Percentiles rank a stretch among this genome's conserved stretches.
These are phyloP conservation scores for Siniperca knerii DNA, from an alignment of 2,113 vertebrate genomes.

Conservation along the genomic window DNA sequence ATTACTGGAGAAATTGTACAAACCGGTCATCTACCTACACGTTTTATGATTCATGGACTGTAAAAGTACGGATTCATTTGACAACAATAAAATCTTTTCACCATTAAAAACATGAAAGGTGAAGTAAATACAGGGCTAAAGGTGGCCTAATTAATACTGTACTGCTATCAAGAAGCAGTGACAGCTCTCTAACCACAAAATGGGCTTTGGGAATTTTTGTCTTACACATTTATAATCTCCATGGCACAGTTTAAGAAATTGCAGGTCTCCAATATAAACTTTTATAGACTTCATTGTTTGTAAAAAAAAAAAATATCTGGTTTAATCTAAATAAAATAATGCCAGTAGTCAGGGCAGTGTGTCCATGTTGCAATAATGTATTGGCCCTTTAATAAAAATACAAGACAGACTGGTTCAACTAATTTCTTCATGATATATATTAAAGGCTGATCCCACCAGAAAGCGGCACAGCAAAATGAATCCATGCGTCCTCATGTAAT, in stretches of 20 bases:
- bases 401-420: background rate
- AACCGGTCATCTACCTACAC: background rate
- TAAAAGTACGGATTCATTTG: slow-evolving; percentile 11
- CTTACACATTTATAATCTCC: background rate
- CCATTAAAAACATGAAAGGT: slow-evolving; percentile 26
- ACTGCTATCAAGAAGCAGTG: slow-evolving; percentile 19
- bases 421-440: background rate
- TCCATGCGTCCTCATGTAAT: background rate
- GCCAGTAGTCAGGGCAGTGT: background rate
- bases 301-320: background rate
- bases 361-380: background rate
- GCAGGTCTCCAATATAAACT: background rate
- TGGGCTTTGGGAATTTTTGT: slow-evolving; percentile 24
- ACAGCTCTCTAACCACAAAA: slow-evolving; percentile 53
- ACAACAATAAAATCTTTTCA: slow-evolving; percentile 22
- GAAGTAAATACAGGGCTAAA: slow-evolving; percentile 49
- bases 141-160: slow-evolving; percentile 50
- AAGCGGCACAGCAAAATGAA: background rate
- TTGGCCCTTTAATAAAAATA: background rate
- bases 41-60: slow-evolving; percentile 27
- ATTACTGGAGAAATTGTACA: slow-evolving; percentile 13
- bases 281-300: background rate
- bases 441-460: background rate
- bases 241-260: background rate
- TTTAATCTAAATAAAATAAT: background rate